Conservation (phyloP, 2,888 invertebrate genomes). For the Drosophila infuscata region DNA sequence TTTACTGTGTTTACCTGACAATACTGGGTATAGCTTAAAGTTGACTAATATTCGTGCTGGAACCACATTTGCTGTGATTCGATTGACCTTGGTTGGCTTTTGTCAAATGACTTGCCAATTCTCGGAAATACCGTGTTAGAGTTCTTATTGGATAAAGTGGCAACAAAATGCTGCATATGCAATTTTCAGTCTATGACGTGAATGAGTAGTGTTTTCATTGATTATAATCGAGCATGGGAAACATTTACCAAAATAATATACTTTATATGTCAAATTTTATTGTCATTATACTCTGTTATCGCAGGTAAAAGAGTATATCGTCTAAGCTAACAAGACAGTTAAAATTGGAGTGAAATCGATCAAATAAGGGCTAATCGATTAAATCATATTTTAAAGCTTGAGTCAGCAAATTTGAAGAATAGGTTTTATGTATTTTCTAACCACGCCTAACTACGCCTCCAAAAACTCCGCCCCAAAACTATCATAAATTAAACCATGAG, state of each 20-base stretch:
- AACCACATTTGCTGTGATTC: constrained; percentile 74
- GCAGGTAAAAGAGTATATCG: neutral
- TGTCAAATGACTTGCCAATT: constrained; percentile 65
- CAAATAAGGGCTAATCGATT: neutral
- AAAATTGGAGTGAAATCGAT: neutral
- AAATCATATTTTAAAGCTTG: neutral
- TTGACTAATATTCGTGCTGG: constrained; percentile 67
- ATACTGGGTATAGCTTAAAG: constrained; percentile 36
- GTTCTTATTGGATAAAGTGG: constrained; percentile 21
- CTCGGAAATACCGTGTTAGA: constrained; percentile 43
- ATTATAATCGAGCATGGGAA: neutral
- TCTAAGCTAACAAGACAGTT: no score
- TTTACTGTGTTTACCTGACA: constrained; percentile 24
- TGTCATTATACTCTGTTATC: neutral
- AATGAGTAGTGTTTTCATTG: neutral
- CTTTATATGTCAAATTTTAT: neutral
- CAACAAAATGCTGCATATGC: constrained; percentile 29
- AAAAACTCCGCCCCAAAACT: no score
- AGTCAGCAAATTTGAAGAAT: neutral
- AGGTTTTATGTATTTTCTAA: no score
- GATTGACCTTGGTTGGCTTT: constrained; percentile 74
- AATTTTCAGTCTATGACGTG: constrained; percentile 19
- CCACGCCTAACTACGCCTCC: no score
- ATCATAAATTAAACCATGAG: no score
- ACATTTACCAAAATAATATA: neutral